Base-by-base conservation (phyloP, 1,140 invertebrate genomes). In the Radopholus similis region DNA sequence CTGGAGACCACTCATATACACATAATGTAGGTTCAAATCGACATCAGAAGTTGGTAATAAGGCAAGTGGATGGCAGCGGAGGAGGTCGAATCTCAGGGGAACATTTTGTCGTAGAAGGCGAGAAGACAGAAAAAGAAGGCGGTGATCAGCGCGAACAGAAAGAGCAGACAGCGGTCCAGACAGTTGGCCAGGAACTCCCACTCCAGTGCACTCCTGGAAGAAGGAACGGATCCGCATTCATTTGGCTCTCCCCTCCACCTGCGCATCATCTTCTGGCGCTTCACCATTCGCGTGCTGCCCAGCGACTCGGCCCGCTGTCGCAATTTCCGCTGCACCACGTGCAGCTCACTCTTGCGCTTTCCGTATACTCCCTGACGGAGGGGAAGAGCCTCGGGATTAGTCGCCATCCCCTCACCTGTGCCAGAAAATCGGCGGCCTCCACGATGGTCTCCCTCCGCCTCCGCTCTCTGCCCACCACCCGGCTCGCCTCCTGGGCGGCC, bases 161-260 rank as follows among this genome's bases (percentile, higher is more conserved):
- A 67, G 4, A 80, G 68, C 2, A 80, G 68, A 32, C 66, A 47
- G 2, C 78, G 64, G 42, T 80, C 78, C 34, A 80, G 67, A 8
- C 78, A 73, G 56, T 79, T 83, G 11, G 78, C 77, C n/a, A 83
- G 37, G 55, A 67, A 80, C 71, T 80, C 78, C 80, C 80, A 80
- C 70, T 80, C 78, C 44, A 80, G 44, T 5, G 78, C 75, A 40
- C 81, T 74, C 62, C 77, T 81, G 56, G 57, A 66, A 65, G 15
- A 15, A 55, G 35, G 30, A 42, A 62, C 11, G n/a, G 42, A 47
- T 4, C 4, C 4, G n/a, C 13, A 23, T 18, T 47, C 42, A 47
- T 13, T 4, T 23, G 44, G 44, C 2, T 2, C n/a, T 21, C 47
- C 30, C 30, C 11, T 56, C 30, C 26, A 78, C 75, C 79, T 71